Percentiles rank a stretch among this genome's conserved stretches.
These are phyloP conservation scores for Agelastica alni DNA, from an alignment of 2,888 invertebrate species.

Conservation along the genomic window DNA sequence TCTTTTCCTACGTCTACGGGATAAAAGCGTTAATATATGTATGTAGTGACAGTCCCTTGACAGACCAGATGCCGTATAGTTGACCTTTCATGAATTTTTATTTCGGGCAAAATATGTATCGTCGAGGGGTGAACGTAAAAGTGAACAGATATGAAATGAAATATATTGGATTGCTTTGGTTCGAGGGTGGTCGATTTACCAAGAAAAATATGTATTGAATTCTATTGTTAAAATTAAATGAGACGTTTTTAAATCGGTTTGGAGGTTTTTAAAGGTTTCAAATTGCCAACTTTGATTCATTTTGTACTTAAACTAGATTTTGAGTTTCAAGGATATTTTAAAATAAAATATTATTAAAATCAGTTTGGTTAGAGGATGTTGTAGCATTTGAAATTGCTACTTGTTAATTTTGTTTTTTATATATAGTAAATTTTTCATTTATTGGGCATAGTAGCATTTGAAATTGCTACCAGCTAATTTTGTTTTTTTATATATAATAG, in stretches of 20 bases:
- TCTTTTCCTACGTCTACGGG: too few species aligned
- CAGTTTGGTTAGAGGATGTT: too few species aligned
- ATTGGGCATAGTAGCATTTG: too few species aligned
- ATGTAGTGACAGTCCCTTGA: conserved; percentile 14
- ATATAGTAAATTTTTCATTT: too few species aligned
- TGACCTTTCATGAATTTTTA: conserved; percentile 26
- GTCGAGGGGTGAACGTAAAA: conserved; percentile 3
- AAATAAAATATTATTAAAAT: too few species aligned
- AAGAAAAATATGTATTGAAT: conserved; percentile 11
- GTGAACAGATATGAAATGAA: conserved; percentile 9
- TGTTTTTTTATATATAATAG: too few species aligned
- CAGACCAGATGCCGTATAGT: conserved; percentile 23
- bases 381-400: too few species aligned
- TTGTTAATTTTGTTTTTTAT: too few species aligned
- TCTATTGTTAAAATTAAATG: conserved; percentile 3
- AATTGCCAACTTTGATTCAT: too few species aligned
- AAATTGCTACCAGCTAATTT: too few species aligned
- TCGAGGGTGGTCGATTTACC: conserved; percentile 7
- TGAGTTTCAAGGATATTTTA: too few species aligned
- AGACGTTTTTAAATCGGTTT: not conserved
- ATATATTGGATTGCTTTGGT: not conserved
- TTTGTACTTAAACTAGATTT: too few species aligned
- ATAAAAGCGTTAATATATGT: conserved; percentile 16
- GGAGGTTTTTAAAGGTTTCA: not conserved
- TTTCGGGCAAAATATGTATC: conserved; percentile 19